Percentiles rank a stretch among this genome's conserved stretches.
Evolutionary conservation across 2,797 vertebrate species (phyloP).

Genomic region (Sebastes hubbsi): DNA sequence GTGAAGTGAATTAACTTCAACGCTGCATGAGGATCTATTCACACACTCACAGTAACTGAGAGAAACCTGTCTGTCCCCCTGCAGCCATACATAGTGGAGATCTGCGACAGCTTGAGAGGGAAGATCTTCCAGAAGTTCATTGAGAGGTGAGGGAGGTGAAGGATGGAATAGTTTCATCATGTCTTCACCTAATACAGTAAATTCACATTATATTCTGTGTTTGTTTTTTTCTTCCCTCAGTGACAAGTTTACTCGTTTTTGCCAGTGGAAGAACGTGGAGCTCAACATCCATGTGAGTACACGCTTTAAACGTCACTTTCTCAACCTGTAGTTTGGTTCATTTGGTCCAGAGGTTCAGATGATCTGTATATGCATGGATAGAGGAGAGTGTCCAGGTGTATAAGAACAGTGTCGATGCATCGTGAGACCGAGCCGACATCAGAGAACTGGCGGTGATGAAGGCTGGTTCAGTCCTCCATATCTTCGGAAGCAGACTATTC

Average conservation of each 20-base stretch:
- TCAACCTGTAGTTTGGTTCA: not conserved
- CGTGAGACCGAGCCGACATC: too few relatives aligned
- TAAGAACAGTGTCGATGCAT: too few relatives aligned
- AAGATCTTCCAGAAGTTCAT: constrained; percentile 96
- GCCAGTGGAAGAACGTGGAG: constrained; percentile 99
- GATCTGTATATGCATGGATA: too few relatives aligned
- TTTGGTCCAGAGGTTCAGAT: not conserved
- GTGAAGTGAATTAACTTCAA: not conserved
- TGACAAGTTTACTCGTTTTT: constrained; percentile 97
- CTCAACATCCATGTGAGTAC: constrained; percentile 98
- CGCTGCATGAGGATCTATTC: too few relatives aligned
- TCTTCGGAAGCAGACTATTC: too few relatives aligned
- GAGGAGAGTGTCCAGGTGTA: too few relatives aligned
- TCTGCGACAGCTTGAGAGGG: constrained; percentile 94
- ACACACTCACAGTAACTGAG: too few relatives aligned
- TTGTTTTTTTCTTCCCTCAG: constrained; percentile 70
- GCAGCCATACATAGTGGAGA: constrained; percentile 98
- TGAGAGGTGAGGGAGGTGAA: constrained; percentile 76
- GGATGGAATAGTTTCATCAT: not conserved
- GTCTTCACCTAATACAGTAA: not conserved
- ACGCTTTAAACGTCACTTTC: not conserved
- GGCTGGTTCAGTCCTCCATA: too few relatives aligned
- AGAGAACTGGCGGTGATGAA: too few relatives aligned
- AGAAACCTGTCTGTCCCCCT: not conserved
- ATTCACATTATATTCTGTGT: not conserved